These are phyloP conservation scores for Oryzias sinensis DNA, from an alignment of 2,797 vertebrate species.

Conservation along the genomic window DNA sequence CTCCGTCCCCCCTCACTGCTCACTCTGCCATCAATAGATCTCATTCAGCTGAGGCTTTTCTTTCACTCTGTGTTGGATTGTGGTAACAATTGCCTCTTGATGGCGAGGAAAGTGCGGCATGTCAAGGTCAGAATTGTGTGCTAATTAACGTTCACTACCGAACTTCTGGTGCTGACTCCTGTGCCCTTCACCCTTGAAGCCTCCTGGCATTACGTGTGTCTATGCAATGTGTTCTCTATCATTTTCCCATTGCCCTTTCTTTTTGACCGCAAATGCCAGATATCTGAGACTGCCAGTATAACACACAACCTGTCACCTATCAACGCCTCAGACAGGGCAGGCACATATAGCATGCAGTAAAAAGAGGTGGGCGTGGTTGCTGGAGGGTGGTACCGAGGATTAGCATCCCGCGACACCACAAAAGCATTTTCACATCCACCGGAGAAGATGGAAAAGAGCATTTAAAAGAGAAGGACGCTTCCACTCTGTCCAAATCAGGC, in stretches of 20 bases:
- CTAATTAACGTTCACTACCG: slow-evolving; percentile 73
- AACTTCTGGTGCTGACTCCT: slow-evolving; percentile 60
- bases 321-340: slow-evolving; percentile 62
- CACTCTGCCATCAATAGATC: slow-evolving; percentile 70
- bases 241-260: slow-evolving; percentile 51
- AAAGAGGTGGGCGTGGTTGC: slow-evolving; percentile 14
- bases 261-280: slow-evolving; percentile 40
- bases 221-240: slow-evolving; percentile 57
- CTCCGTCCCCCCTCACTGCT: slow-evolving; percentile 64
- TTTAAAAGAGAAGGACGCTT: slow-evolving; percentile 44
- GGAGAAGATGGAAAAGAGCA: slow-evolving; percentile 51
- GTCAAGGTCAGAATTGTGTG: slow-evolving; percentile 73
- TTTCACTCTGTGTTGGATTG: slow-evolving; percentile 58
- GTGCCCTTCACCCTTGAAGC: slow-evolving; percentile 66
- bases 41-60: slow-evolving; percentile 66
- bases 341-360: slow-evolving; percentile 66
- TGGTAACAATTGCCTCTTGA: slow-evolving; percentile 65
- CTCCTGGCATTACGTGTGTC: slow-evolving; percentile 45
- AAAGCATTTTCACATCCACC: too few species aligned
- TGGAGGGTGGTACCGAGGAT: slow-evolving; percentile 52
- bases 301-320: slow-evolving; percentile 44
- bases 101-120: slow-evolving; percentile 55
- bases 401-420: slow-evolving; percentile 67
- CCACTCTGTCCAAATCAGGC: slow-evolving; percentile 26
- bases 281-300: slow-evolving; percentile 57